Conservation (phyloP, 2,113 vertebrate species). For the Cariama cristata region DNA sequence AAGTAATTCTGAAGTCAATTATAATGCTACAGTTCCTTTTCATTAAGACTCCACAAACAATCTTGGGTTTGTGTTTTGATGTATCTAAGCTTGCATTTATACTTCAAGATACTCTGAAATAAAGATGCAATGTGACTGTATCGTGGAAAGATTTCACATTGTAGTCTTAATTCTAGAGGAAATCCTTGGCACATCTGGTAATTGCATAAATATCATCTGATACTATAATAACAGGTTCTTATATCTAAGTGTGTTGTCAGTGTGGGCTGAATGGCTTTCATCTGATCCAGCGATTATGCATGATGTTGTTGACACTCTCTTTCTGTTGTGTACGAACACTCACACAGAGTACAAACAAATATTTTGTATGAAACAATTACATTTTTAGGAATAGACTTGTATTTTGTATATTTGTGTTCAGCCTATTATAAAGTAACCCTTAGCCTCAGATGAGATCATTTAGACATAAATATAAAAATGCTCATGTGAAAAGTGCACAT, state of each 20-base stretch:
- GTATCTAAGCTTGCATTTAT: neutral
- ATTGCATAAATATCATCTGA: slow-evolving; percentile 24
- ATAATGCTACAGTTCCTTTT: neutral
- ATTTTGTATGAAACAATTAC: neutral
- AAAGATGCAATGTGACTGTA: neutral
- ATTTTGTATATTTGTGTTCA: neutral
- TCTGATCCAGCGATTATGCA: neutral
- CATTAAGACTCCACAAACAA: neutral
- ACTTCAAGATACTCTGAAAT: slow-evolving; percentile 21
- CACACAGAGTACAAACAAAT: neutral
- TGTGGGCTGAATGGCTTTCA: slow-evolving; percentile 35
- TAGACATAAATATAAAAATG: neutral
- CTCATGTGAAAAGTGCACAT: neutral
- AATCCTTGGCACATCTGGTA: slow-evolving; percentile 36
- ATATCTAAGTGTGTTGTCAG: neutral
- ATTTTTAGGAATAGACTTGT: neutral
- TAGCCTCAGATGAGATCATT: neutral
- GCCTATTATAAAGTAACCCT: neutral
- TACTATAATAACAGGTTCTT: neutral
- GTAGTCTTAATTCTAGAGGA: slow-evolving; percentile 10
- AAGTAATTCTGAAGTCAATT: neutral
- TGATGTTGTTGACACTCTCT: neutral
- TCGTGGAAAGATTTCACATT: neutral
- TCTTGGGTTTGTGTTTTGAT: neutral
- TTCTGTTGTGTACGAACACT: neutral